Base-by-base conservation (phyloP, 2,113 vertebrate genomes). In the Pollachius pollachius region DNA sequence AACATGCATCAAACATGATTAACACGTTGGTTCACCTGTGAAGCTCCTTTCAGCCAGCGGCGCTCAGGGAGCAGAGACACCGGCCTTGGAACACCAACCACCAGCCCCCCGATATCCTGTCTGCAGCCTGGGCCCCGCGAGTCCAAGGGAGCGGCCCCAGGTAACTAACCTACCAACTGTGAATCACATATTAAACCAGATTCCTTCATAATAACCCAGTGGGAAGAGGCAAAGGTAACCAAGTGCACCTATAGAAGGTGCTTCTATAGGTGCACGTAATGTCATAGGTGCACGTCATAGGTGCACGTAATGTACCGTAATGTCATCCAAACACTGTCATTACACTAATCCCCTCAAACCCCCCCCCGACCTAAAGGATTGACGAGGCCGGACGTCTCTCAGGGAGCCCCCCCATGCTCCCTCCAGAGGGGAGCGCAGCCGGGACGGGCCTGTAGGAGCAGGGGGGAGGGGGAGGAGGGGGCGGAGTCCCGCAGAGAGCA, bases 41-140 rank as follows among this genome's bases (percentile, higher is more conserved):
- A 54, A 92, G 88, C 37, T 66, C 34, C n/a, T 65, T 72, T 89
- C 15, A 72, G 65, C 27, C 62, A 75, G 70, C 86, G 75, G 71
- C 76, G 71, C 0, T 88, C 84, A 73, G 58, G 65, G 34, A 87
- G 88, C 68, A 90, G 85, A 81, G 90, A 91, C 75, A 89, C 85
- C 4, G 87, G 89, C 13, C 66, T 92, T 48, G 87, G 85, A 65
- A 77, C 65, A 57, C 84, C 67, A 19, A 82, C 78, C 30, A 87
- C 72, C 61, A 77, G 87, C 65, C 75, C 70, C 62, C 74, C 81
- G 3, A 62, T 81, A 77, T 84, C 86, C 68, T 64, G 64, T 72
- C 71, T 81, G 18, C 82, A 89, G 34, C 59, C 84, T 57, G 71
- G 63, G 15, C 70, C 52, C 4, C 67, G 64, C 13, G 60, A 73